These are phyloP conservation scores for Therioaphis trifolii DNA, from an alignment of 2,888 invertebrate species.

Conservation along the genomic window DNA sequence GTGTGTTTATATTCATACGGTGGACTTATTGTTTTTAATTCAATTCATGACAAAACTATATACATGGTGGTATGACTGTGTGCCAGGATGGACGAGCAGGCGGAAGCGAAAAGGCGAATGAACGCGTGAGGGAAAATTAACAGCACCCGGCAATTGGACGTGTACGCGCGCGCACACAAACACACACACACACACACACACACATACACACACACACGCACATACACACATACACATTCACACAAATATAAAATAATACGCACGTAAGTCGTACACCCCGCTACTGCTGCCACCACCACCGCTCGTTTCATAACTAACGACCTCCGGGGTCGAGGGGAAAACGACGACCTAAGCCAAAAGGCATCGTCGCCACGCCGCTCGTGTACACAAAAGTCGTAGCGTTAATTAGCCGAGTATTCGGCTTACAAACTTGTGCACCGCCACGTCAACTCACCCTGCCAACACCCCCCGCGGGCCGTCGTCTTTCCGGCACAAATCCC, in stretches of 20 bases:
- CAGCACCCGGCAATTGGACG: conserved; percentile 7
- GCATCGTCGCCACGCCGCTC: neutral
- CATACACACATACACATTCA: neutral
- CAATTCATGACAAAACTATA: conserved; percentile 13
- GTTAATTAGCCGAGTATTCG: conserved; percentile 59
- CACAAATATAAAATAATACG: neutral
- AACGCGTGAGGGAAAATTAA: conserved; percentile 6
- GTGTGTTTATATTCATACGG: neutral
- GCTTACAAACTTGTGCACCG: conserved; percentile 28
- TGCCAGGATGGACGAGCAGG: no score
- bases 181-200: no score
- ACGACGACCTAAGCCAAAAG: neutral
- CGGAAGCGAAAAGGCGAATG: no score
- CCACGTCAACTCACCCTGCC: neutral
- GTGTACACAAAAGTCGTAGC: conserved; percentile 15
- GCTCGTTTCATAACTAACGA: conserved; percentile 19
- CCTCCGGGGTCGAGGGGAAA: neutral
- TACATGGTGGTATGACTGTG: neutral
- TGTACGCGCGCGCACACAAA: no score
- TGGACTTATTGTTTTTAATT: neutral
- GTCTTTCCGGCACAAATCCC: neutral
- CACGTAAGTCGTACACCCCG: neutral
- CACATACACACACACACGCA: neutral
- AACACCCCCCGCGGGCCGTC: neutral
- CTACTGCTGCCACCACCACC: neutral